phyloP scores from a whole-genome alignment of 2,113 vertebrate genomes.

The Hippocampus zosterae region DNA sequence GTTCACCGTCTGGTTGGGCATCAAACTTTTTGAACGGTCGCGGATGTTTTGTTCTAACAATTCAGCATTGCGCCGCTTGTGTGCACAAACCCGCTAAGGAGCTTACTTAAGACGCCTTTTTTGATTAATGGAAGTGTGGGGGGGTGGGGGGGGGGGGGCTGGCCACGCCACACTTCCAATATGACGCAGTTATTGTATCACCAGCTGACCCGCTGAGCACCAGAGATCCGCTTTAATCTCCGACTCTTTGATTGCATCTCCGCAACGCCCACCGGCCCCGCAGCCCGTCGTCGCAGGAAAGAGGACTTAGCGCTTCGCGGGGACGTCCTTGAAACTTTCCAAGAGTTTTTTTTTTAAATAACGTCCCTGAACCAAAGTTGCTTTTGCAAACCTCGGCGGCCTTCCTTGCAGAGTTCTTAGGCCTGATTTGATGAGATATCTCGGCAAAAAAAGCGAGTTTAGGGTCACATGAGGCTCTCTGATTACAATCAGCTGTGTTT shows the following conservation, averaged over 20 bases:
- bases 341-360: constrained; percentile 10
- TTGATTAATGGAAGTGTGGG: neutral
- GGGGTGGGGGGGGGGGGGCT: neutral
- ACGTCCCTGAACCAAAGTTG: constrained; percentile 21
- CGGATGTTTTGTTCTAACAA: neutral
- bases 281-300: neutral
- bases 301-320: neutral
- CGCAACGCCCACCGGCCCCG: neutral
- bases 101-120: neutral
- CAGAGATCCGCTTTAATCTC: constrained; percentile 29
- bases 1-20: neutral
- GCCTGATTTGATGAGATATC: neutral
- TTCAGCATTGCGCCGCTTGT: neutral
- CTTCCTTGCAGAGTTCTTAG: neutral
- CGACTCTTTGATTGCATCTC: constrained; percentile 27
- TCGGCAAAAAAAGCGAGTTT: too few relatives aligned
- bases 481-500: too few relatives aligned
- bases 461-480: too few relatives aligned
- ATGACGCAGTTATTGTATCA: constrained; percentile 3
- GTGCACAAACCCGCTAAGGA: neutral
- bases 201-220: constrained; percentile 1
- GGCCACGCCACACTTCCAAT: neutral
- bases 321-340: constrained; percentile 38
- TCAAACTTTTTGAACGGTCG: neutral
- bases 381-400: neutral